These are phyloP conservation scores for Telmatochromis brachygnathus DNA, from an alignment of 2,113 vertebrate genomes.

Conservation along the genomic window DNA sequence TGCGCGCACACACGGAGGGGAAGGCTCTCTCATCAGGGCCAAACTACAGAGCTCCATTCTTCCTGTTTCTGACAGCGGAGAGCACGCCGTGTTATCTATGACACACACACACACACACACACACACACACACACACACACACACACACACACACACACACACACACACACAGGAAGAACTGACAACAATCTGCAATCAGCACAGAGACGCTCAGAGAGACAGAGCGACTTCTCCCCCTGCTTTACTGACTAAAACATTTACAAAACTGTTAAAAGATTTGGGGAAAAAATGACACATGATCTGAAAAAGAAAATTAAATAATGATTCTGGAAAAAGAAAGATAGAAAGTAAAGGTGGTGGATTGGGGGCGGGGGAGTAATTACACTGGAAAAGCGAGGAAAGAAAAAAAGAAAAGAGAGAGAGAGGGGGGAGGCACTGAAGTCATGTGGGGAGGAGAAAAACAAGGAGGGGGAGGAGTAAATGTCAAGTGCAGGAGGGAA, in stretches of 20 bases:
- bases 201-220: background rate
- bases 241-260: background rate
- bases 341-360: background rate
- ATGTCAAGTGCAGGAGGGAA: slow-evolving; percentile 11
- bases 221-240: background rate
- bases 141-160: background rate
- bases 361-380: background rate
- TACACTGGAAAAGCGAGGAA: background rate
- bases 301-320: background rate
- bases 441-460: slow-evolving; percentile 3
- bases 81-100: slow-evolving; percentile 28
- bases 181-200: slow-evolving; percentile 19
- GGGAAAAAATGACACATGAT: background rate
- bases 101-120: background rate
- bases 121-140: background rate
- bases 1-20: background rate
- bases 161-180: slow-evolving; percentile 36
- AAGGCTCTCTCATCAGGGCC: background rate
- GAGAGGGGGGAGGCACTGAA: background rate
- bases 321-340: background rate
- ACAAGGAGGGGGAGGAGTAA: background rate
- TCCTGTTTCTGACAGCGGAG: slow-evolving; percentile 58
- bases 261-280: background rate
- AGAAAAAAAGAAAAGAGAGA: background rate
- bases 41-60: slow-evolving; percentile 38